Percentiles rank a stretch among this genome's conserved stretches.
phyloP scores from a whole-genome alignment of 2,888 invertebrate genomes.

The Urechis unicinctus region DNA sequence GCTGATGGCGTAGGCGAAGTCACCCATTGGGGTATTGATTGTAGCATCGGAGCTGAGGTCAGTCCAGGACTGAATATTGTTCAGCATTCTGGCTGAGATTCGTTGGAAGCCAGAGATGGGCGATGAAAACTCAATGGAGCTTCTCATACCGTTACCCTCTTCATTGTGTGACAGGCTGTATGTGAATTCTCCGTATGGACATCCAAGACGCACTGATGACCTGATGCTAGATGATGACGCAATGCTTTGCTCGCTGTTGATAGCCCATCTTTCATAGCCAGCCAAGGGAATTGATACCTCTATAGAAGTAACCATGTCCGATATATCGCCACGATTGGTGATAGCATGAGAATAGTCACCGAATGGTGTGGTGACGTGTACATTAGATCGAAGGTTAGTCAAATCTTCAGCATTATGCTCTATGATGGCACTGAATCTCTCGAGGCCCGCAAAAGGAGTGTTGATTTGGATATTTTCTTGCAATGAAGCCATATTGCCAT shows the following conservation, averaged over 20 bases:
- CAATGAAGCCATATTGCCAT: background rate
- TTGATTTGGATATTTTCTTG: background rate
- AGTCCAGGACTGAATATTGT: background rate
- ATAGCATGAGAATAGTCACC: background rate
- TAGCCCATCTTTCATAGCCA: background rate
- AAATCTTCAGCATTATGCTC: background rate
- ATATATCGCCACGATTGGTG: background rate
- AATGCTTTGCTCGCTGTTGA: background rate
- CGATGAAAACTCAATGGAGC: too few relatives aligned
- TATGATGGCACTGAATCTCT: background rate
- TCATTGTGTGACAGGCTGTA: background rate
- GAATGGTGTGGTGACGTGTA: background rate
- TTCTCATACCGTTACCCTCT: too few relatives aligned
- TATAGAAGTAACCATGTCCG: background rate
- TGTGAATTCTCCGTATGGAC: background rate
- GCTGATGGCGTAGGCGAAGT: background rate
- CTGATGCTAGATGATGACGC: background rate
- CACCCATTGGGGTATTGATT: background rate
- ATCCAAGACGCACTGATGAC: background rate
- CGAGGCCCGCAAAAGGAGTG: background rate
- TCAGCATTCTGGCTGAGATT: background rate
- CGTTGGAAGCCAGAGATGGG: background rate
- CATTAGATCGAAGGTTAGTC: background rate
- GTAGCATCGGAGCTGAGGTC: background rate
- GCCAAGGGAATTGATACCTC: background rate